These are phyloP conservation scores for Gymnothorax javanicus DNA, from an alignment of 2,797 vertebrate species.

Conservation along the genomic window DNA sequence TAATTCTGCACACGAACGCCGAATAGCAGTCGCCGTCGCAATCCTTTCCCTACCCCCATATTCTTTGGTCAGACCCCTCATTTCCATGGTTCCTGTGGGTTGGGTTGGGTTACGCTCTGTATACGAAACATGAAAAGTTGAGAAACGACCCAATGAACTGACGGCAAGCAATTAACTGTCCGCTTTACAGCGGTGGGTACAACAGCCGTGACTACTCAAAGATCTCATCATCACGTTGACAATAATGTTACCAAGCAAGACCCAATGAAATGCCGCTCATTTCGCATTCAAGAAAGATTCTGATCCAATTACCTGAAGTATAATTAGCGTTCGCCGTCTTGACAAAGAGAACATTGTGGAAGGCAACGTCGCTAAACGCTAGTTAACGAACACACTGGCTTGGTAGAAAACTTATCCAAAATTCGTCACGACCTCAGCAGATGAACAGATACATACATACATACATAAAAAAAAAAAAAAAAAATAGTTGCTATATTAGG, in stretches of 20 bases:
- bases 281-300: too few relatives aligned
- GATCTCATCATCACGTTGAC: not conserved
- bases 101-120: not conserved
- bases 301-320: too few relatives aligned
- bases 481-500: too few relatives aligned
- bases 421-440: not conserved
- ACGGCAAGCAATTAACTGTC: not conserved
- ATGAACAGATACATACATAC: not conserved
- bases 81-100: conserved; percentile 6
- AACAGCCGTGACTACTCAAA: not conserved
- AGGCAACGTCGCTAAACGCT: too few relatives aligned
- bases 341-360: too few relatives aligned
- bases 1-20: not conserved
- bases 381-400: too few relatives aligned
- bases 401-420: too few relatives aligned
- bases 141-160: not conserved
- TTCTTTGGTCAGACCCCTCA: not conserved
- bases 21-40: not conserved
- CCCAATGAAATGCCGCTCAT: not conserved
- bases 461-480: not conserved
- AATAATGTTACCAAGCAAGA: not conserved
- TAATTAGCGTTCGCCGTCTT: too few relatives aligned
- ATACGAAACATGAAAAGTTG: not conserved
- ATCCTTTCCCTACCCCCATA: not conserved
- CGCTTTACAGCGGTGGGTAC: not conserved